phyloP scores from a whole-genome alignment of 1,140 invertebrate genomes.

The Bombus impatiens region DNA sequence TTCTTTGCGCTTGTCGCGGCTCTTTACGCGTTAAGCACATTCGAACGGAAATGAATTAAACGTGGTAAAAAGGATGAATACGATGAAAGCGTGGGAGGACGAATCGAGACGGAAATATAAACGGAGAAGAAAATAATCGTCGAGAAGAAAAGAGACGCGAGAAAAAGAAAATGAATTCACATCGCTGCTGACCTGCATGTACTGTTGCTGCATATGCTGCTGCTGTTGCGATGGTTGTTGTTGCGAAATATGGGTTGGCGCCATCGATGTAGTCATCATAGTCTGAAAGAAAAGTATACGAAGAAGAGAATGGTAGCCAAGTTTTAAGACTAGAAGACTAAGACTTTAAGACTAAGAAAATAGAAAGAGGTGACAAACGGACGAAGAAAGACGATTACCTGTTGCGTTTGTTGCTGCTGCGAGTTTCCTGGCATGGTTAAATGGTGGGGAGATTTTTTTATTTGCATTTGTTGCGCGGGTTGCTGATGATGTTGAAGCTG shows the following conservation, averaged over 20 bases:
- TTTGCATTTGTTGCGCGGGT: conserved; percentile 70
- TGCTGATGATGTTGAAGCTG: conserved; percentile 52
- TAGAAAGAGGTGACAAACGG: accelerated
- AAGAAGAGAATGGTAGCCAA: no score
- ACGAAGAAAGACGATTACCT: conserved; percentile 47
- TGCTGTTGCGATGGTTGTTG: conserved; percentile 71
- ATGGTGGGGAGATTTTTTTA: conserved; percentile 80
- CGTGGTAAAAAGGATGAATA: no score
- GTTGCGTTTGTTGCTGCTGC: conserved; percentile 79
- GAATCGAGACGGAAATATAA: neutral
- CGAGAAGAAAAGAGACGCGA: neutral
- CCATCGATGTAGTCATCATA: conserved; percentile 79
- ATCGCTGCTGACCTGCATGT: conserved; percentile 77
- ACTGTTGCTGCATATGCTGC: conserved; percentile 82
- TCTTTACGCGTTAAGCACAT: no score
- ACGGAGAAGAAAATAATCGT: neutral
- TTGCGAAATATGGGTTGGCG: conserved; percentile 79
- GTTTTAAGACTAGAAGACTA: no score
- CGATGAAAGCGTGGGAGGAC: accelerated
- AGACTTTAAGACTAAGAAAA: neutral
- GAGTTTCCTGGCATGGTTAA: conserved; percentile 77
- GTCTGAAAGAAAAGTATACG: conserved; percentile 58
- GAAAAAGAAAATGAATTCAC: neutral
- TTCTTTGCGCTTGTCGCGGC: no score
- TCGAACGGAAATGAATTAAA: no score